Conservation (phyloP, 2,113 vertebrate genomes). For the Amphilophus citrinellus region DNA sequence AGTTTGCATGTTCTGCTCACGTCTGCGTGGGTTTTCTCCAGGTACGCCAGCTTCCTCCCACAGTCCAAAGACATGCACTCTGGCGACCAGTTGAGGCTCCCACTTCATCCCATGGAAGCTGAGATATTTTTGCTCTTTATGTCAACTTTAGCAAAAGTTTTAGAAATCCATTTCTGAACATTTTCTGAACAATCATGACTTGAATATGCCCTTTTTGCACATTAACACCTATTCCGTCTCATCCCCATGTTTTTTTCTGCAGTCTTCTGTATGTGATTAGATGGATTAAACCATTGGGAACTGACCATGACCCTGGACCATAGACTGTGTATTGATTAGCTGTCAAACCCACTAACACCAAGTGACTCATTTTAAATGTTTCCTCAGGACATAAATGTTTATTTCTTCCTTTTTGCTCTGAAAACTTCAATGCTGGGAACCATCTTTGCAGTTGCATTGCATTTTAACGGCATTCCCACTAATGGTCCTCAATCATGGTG, state of each 20-base stretch:
- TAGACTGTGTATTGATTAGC: conserved; percentile 86
- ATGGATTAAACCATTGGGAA: conserved; percentile 80
- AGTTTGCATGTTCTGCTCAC: no score
- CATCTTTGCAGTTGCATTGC: conserved; percentile 65
- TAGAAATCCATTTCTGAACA: not conserved
- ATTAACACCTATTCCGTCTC: not conserved
- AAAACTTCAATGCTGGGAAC: conserved; percentile 44
- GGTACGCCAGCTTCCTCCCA: no score
- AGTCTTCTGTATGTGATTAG: conserved; percentile 37
- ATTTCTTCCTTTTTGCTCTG: conserved; percentile 53
- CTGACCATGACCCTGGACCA: conserved; percentile 22
- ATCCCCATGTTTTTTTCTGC: not conserved
- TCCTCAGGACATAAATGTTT: conserved; percentile 74
- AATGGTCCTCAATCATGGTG: conserved; percentile 77
- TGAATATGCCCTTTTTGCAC: not conserved
- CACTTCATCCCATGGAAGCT: no score
- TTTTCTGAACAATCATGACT: no score
- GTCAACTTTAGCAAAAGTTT: not conserved
- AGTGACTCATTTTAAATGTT: conserved; percentile 86
- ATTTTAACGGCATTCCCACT: conserved; percentile 72
- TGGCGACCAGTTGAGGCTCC: no score
- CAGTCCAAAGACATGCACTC: no score
- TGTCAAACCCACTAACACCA: conserved; percentile 83
- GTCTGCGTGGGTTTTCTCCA: no score
- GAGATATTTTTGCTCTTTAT: not conserved